These are phyloP conservation scores for Prionace glauca DNA, from an alignment of 2,797 vertebrate genomes.

Conservation along the genomic window DNA sequence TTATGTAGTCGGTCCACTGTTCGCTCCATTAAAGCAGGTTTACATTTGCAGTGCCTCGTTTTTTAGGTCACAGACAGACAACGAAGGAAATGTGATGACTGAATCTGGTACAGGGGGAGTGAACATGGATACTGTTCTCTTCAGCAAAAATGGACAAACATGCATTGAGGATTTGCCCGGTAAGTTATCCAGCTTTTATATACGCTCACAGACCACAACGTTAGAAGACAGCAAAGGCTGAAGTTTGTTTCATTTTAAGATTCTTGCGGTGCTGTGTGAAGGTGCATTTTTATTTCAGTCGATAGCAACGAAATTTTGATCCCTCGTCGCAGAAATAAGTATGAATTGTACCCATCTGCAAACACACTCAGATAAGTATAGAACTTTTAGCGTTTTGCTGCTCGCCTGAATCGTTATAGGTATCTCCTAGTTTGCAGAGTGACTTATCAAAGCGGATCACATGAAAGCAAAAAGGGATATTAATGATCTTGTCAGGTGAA, in stretches of 20 bases:
- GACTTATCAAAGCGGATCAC: too few relatives aligned
- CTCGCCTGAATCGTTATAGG: background rate
- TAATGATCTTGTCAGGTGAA: background rate
- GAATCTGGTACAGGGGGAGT: slow-evolving; percentile 65
- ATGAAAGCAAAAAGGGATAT: background rate
- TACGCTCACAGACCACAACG: background rate
- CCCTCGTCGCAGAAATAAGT: background rate
- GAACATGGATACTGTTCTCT: slow-evolving; percentile 66
- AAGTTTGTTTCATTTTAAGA: background rate
- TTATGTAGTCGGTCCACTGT: slow-evolving; percentile 55
- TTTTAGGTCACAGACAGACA: slow-evolving; percentile 84
- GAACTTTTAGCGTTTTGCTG: background rate
- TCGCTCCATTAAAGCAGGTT: slow-evolving; percentile 30
- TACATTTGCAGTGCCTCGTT: slow-evolving; percentile 41
- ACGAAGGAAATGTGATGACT: slow-evolving; percentile 65
- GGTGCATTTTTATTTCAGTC: too few relatives aligned
- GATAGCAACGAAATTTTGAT: background rate
- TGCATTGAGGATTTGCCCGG: slow-evolving; percentile 81
- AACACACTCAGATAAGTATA: too few relatives aligned
- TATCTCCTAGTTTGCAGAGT: background rate
- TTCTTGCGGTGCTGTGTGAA: background rate
- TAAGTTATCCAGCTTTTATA: slow-evolving; percentile 46
- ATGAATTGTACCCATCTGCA: background rate
- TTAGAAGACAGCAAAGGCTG: background rate
- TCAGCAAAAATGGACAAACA: slow-evolving; percentile 75